These are phyloP conservation scores for Dendrolimus pini DNA, from an alignment of 2,888 invertebrate species.

Conservation along the genomic window DNA sequence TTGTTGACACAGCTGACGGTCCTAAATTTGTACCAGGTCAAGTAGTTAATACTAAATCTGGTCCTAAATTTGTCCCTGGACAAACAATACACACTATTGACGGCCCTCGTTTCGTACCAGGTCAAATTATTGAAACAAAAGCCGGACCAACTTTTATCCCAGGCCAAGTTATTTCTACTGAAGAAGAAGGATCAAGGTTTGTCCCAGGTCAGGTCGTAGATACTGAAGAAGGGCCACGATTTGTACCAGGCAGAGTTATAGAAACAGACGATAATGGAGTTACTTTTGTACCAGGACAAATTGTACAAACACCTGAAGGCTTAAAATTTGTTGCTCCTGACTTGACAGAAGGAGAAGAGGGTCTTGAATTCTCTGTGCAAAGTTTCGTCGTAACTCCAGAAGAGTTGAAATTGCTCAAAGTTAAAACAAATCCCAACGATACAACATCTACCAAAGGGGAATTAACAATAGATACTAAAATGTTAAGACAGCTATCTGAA, in stretches of 20 bases:
- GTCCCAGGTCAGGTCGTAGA: constrained; percentile 84
- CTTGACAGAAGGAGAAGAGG: constrained; percentile 80
- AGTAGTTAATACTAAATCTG: constrained; percentile 81
- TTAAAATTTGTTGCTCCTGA: constrained; percentile 83
- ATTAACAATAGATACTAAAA: constrained; percentile 79
- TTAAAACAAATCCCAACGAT: constrained; percentile 69
- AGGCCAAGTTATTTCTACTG: constrained; percentile 83
- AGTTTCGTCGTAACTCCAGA: constrained; percentile 78
- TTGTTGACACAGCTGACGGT: constrained; percentile 81
- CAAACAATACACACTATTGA: constrained; percentile 84
- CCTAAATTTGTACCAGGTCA: constrained; percentile 88
- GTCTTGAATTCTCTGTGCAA: constrained; percentile 82
- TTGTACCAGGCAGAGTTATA: constrained; percentile 84
- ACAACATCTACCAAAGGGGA: constrained; percentile 75
- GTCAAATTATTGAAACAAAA: constrained; percentile 85
- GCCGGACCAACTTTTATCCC: constrained; percentile 87
- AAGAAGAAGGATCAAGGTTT: constrained; percentile 77
- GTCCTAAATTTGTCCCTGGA: constrained; percentile 81
- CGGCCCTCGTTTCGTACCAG: constrained; percentile 86
- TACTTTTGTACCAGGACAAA: constrained; percentile 87
- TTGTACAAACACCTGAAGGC: constrained; percentile 83
- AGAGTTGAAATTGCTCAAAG: constrained; percentile 65
- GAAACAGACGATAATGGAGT: constrained; percentile 82
- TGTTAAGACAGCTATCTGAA: constrained; percentile 80
- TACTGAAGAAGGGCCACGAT: constrained; percentile 81